Conservation (phyloP, 2,113 vertebrate species). For the Corythornis vintsioides region DNA sequence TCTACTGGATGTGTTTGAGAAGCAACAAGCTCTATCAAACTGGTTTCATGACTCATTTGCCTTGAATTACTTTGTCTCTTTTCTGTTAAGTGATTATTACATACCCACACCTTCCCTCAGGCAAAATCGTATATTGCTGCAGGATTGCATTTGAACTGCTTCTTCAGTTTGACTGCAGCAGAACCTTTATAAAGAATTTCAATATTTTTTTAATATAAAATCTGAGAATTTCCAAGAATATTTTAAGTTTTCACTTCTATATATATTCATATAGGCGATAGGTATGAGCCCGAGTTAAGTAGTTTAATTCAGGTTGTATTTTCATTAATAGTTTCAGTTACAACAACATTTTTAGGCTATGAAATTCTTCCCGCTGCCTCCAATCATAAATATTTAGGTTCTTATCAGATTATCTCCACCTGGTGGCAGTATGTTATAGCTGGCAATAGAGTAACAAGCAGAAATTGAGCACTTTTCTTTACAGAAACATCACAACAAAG, state of each 20-base stretch:
- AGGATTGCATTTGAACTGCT: background rate
- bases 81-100: background rate
- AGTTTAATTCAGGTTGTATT: background rate
- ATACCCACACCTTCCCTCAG: rapidly evolving
- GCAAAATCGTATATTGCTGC: rapidly evolving
- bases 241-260: too few species aligned
- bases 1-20: background rate
- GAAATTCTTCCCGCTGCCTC: background rate
- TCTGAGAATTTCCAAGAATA: background rate
- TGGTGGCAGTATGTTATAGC: slow-evolving; percentile 67
- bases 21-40: background rate
- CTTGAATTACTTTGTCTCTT: background rate
- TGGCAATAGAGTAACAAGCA: background rate
- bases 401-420: slow-evolving; percentile 47
- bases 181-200: background rate
- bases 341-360: background rate
- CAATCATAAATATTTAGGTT: background rate
- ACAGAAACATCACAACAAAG: background rate
- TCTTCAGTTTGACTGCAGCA: background rate
- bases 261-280: background rate
- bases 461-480: background rate
- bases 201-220: background rate
- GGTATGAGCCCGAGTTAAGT: background rate
- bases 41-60: background rate
- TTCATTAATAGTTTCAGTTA: background rate